Base-by-base conservation (phyloP, 2,888 invertebrate genomes). In the Mycalesis mineus region DNA sequence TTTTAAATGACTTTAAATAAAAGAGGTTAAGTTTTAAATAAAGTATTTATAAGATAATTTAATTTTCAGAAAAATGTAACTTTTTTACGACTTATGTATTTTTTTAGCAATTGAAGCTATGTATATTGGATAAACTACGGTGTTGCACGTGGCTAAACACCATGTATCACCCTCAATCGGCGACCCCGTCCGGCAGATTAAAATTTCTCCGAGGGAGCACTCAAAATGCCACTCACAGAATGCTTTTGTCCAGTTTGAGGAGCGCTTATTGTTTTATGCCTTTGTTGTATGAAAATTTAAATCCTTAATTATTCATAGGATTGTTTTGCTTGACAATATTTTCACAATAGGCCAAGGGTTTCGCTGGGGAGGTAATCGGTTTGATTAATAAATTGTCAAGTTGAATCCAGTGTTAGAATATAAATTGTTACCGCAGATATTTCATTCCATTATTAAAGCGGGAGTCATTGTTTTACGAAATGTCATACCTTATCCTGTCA, bases 381-480 rank as follows among this genome's bases (percentile, higher is more conserved):
- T 85, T 89, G 89, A 89, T 88, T 88, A 89, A 89, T 89, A 89
- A 88, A 89, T 89, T 89, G 89, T 88, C 89, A 89, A 88, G 82
- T 87, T 85, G 88, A 83, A 89, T 88, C 87, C 89, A 83, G 80
- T 71, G 84, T 80, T 85, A 83, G 84, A 85, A 84, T 87, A 87
- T 89, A 85, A 88, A 89, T 89, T 86, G 88, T 85, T 80, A 82
- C 88, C 88, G 79, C 87, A 84, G 78, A 89, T 89, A 88, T 88
- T 88, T 88, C 88, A 88, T 86, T 70, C 84, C 71, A 87, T 88
- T 89, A 87, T 88, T 79, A 76, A 73, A 74, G 77, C 73, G 80
- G 82, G 81, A 77, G 74, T 88, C 88, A 88, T 89, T 89, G 89
- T 89, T 88, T 88, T 82, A 84, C 81, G 78, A 84, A 88, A 88